These are phyloP conservation scores for Stomatorhinus walkeri DNA, from an alignment of 2,797 vertebrate species.

Conservation along the genomic window DNA sequence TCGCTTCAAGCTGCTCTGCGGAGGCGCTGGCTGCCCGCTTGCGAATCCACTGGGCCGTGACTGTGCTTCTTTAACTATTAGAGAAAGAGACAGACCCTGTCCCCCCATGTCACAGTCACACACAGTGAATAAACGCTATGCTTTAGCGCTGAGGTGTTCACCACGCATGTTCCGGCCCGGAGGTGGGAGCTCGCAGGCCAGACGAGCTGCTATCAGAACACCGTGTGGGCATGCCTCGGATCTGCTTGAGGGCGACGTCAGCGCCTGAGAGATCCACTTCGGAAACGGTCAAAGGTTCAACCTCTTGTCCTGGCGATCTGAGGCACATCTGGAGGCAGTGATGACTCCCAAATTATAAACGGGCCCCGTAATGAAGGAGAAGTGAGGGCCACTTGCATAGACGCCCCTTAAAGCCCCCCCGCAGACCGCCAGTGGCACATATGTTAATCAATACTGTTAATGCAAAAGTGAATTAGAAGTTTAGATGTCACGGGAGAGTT, in stretches of 20 bases:
- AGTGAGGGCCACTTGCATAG: conserved; percentile 22
- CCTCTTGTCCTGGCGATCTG: background rate
- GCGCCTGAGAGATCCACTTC: background rate
- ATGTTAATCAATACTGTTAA: conserved; percentile 46
- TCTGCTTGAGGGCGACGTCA: background rate
- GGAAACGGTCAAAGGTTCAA: background rate
- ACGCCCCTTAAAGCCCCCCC: conserved; percentile 32
- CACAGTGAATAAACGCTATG: background rate
- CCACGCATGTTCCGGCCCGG: background rate
- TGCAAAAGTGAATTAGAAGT: conserved; percentile 39
- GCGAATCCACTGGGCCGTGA: background rate
- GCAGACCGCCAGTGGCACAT: conserved; percentile 36
- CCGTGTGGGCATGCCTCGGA: background rate
- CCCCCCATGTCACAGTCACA: background rate
- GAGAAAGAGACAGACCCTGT: background rate
- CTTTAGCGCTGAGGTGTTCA: background rate
- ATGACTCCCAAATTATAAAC: conserved; percentile 21
- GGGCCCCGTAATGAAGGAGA: conserved; percentile 14
- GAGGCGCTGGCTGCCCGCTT: background rate
- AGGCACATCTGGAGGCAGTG: background rate
- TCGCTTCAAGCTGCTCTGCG: background rate
- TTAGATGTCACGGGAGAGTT: conserved; percentile 40
- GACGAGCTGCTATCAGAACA: background rate
- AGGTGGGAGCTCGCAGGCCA: background rate
- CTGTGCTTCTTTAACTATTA: background rate